These are phyloP conservation scores for Morus bassanus DNA, from an alignment of 2,797 vertebrate species.

Conservation along the genomic window DNA sequence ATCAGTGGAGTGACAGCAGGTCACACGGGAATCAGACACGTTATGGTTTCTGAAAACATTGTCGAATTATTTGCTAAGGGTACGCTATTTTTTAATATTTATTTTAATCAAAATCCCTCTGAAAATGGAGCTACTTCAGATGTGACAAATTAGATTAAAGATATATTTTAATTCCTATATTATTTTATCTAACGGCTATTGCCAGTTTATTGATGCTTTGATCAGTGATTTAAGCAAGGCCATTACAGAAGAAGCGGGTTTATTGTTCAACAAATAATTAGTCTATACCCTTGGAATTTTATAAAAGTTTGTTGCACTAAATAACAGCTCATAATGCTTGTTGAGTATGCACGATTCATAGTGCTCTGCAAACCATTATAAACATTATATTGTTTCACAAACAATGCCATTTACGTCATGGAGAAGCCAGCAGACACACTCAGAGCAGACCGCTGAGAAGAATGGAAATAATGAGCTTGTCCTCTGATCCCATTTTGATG, in stretches of 20 bases:
- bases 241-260: background rate
- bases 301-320: background rate
- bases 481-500: background rate
- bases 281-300: background rate
- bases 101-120: background rate
- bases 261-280: background rate
- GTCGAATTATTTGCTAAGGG: background rate
- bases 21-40: background rate
- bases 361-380: background rate
- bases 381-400: slow-evolving; percentile 4
- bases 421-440: background rate
- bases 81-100: fast-evolving
- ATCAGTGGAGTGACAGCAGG: background rate
- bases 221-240: background rate
- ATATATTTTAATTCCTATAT: background rate
- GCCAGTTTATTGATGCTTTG: background rate
- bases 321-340: background rate
- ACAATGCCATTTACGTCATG: slow-evolving; percentile 8
- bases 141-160: background rate
- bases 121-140: background rate
- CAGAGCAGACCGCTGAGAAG: background rate
- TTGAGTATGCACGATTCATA: background rate
- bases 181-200: background rate
- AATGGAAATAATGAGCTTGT: background rate
- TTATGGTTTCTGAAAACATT: background rate